These are phyloP conservation scores for Ibycter americanus DNA, from an alignment of 2,797 vertebrate genomes.

Conservation along the genomic window DNA sequence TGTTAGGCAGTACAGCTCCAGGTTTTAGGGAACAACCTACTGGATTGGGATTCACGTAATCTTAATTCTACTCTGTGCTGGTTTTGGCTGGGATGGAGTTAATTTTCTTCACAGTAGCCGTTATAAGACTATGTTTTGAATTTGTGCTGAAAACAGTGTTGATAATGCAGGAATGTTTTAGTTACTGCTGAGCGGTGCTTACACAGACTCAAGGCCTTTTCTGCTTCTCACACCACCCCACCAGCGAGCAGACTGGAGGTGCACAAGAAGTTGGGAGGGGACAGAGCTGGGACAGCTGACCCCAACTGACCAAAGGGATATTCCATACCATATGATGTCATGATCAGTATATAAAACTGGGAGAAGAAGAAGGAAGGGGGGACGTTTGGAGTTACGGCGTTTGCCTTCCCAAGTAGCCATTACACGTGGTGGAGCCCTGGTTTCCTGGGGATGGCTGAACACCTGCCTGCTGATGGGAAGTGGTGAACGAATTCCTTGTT, in stretches of 20 bases:
- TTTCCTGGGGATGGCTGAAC: not conserved
- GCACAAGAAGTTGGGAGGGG: not conserved
- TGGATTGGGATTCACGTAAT: not conserved
- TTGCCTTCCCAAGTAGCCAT: not conserved
- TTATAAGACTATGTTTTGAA: not conserved
- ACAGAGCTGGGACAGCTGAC: not conserved
- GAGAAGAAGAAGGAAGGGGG: not conserved
- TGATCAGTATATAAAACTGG: not conserved
- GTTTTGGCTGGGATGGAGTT: not conserved
- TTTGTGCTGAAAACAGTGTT: not conserved
- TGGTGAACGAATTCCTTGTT: not conserved
- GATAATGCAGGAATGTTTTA: conserved; percentile 6
- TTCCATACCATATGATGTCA: not conserved
- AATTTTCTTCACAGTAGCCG: not conserved
- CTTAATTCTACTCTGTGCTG: not conserved
- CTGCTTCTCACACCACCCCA: not conserved
- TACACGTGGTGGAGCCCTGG: not conserved
- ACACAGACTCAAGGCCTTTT: not conserved
- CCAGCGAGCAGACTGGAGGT: not conserved
- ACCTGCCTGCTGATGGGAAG: not conserved
- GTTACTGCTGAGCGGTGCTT: not conserved
- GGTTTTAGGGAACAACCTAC: not conserved
- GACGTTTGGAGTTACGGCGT: fast-evolving
- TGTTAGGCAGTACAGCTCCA: not conserved
- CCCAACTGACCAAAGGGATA: not conserved